Percentiles rank a stretch among this genome's conserved stretches.
These are phyloP conservation scores for Tipula vernalis DNA, from an alignment of 2,888 invertebrate genomes.

Conservation along the genomic window DNA sequence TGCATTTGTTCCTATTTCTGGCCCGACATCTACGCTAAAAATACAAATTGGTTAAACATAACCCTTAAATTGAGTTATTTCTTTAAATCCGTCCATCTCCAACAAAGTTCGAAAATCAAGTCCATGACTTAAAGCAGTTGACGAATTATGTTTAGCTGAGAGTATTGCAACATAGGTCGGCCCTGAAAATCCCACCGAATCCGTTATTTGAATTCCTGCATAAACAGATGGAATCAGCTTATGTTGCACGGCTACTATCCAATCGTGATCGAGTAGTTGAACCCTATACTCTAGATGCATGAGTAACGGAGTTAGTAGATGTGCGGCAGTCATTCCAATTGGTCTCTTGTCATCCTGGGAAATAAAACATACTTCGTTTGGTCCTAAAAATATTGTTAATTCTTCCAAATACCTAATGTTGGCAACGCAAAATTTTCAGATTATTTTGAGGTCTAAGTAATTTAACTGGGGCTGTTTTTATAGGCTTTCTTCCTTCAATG, in stretches of 20 bases:
- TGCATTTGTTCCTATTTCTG: too few relatives aligned
- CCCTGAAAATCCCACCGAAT: background rate
- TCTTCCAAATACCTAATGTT: background rate
- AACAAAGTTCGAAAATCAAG: background rate
- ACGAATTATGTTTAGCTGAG: background rate
- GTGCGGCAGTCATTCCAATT: background rate
- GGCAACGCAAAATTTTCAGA: background rate
- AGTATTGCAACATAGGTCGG: too few relatives aligned
- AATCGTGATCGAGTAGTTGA: background rate
- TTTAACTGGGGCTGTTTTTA: background rate
- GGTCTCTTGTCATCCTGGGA: background rate
- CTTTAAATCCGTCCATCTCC: too few relatives aligned
- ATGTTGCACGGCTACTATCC: background rate
- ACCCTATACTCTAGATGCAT: background rate
- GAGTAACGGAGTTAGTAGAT: background rate
- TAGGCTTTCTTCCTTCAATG: conserved; percentile 5
- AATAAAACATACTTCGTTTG: background rate
- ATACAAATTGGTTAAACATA: too few relatives aligned
- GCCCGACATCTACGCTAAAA: too few relatives aligned
- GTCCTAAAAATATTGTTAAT: background rate
- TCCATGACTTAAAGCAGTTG: background rate
- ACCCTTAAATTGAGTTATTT: too few relatives aligned
- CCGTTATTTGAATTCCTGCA: background rate
- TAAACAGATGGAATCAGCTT: too few relatives aligned
- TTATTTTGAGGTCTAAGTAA: background rate